Evolutionary conservation across 2,113 vertebrate species (phyloP).

Genomic region (Actenoides lindsayi): DNA sequence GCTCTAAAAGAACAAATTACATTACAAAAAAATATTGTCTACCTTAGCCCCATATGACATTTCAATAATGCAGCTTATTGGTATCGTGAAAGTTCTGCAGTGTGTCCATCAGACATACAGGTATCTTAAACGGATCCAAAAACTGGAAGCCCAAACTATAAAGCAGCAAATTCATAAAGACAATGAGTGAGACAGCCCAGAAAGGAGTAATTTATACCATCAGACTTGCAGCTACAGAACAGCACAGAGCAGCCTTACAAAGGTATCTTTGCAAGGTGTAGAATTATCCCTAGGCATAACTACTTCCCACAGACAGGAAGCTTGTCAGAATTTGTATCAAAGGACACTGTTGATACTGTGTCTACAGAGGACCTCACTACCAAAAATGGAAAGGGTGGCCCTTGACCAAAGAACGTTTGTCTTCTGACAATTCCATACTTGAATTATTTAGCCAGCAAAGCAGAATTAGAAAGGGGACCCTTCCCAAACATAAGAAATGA

Average conservation of each 20-base stretch:
- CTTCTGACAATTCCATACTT: not conserved
- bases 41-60: not conserved
- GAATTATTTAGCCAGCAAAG: not conserved
- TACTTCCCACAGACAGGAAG: fast-evolving
- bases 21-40: not conserved
- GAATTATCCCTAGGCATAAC: not conserved
- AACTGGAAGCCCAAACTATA: not conserved
- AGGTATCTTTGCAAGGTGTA: not conserved
- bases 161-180: not conserved
- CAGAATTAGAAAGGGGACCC: not conserved
- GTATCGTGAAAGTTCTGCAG: not conserved
- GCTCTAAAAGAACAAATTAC: not conserved
- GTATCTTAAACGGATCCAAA: not conserved
- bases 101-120: not conserved
- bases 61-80: not conserved
- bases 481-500: not conserved
- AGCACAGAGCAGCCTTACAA: not conserved
- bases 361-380: not conserved
- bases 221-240: not conserved
- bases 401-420: not conserved
- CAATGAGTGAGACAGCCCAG: not conserved
- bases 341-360: not conserved
- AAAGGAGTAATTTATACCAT: not conserved
- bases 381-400: not conserved
- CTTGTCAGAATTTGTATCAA: not conserved